Base-by-base conservation (phyloP, 2,113 vertebrate species). In the Gavia stellata region DNA sequence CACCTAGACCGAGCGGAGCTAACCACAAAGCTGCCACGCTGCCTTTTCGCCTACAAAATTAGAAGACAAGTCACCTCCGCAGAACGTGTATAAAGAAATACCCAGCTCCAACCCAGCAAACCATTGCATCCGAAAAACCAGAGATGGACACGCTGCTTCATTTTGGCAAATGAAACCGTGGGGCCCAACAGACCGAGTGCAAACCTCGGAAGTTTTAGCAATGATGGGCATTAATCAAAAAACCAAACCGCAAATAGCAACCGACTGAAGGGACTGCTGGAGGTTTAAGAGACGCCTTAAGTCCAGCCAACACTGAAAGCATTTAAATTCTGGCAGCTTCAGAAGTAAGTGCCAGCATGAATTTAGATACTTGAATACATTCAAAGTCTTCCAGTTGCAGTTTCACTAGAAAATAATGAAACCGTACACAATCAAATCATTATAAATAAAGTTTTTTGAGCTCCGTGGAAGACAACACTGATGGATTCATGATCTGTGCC, bases 321-420 rank as follows among this genome's bases (percentile, higher is more conserved):
- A 88, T 95, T 94, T 90, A 82, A 80, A 93, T 93, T 91, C 92
- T 88, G 66, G 81, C 87, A 91, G 90, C 84, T 85, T 86, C 87
- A 82, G 81, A 88, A 92, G 18, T 56, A 63, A 87, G n/a, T 49
- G 85, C 66, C 87, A 94, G 79, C 74, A 86, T 62, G 85, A 90
- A 96, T 97, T 96, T 83, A 93, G 74, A 68, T 85, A 79, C 86
- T 90, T 61, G 73, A 84, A 87, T 72, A 90, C 92, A 94, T 82
- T 94, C 70, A 80, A 40, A 90, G 62, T 82, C 92, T 88, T 88
- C 58, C 74, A 92, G 59, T 56, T 82, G 67, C 78, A 33, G 70
- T 80, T 91, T 58, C 71, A 66, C 78, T 66, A 42, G 31, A 68
- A 92, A 45, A 82, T 93, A 95, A 95, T 77, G 70, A 91, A 95